phyloP scores from a whole-genome alignment of 1,140 invertebrate genomes.

The Nixonia krombeini region DNA sequence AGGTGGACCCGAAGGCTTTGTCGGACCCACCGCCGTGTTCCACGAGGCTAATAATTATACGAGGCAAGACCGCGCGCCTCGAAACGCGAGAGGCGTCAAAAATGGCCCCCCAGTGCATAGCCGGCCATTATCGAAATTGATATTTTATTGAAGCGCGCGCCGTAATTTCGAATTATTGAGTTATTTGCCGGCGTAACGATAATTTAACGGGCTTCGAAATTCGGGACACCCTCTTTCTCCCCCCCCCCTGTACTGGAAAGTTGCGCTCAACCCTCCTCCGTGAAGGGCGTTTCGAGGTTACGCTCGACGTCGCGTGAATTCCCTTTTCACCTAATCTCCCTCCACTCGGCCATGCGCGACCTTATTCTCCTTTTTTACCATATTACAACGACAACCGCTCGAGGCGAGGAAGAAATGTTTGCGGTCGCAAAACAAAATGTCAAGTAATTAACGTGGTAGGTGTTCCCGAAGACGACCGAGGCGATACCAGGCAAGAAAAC shows the following conservation, averaged over 20 bases:
- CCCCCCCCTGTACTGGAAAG: too few species aligned
- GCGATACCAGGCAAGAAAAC: conserved; percentile 57
- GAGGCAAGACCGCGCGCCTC: conserved; percentile 56
- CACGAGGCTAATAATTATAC: conserved; percentile 69
- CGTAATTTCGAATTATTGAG: conserved; percentile 64
- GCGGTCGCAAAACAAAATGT: conserved; percentile 64
- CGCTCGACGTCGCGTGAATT: conserved; percentile 6
- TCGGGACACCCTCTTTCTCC: conserved; percentile 5
- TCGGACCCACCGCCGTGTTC: conserved; percentile 70
- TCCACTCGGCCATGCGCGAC: conserved; percentile 6
- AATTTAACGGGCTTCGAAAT: conserved; percentile 54
- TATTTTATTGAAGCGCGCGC: conserved; percentile 67
- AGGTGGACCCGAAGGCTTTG: conserved; percentile 38
- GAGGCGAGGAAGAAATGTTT: conserved; percentile 57
- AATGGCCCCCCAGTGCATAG: conserved; percentile 50
- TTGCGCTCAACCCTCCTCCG: too few species aligned
- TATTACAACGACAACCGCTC: conserved; percentile 9
- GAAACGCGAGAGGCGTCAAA: conserved; percentile 59
- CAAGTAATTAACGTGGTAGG: conserved; percentile 69
- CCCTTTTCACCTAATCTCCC: conserved; percentile 26
- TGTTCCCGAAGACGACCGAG: conserved; percentile 50
- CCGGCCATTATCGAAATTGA: conserved; percentile 69
- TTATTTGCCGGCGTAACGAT: conserved; percentile 65
- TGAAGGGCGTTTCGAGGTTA: conserved; percentile 9
- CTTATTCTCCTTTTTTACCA: conserved; percentile 11